These are phyloP conservation scores for Chalcosyrphus nemorum DNA, from an alignment of 2,888 invertebrate species.

Conservation along the genomic window DNA sequence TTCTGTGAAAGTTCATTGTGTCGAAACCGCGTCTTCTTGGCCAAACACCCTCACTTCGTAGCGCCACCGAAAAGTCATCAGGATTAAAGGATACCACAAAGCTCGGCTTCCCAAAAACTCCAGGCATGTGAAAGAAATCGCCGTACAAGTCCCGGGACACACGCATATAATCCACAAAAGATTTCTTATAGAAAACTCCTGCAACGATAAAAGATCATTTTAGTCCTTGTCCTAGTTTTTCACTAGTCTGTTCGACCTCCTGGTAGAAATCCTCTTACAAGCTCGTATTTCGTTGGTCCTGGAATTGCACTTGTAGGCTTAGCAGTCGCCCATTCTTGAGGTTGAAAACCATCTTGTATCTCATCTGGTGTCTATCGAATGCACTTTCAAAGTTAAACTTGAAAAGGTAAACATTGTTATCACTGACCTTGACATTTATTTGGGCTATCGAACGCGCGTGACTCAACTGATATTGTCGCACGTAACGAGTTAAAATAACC, in stretches of 20 bases:
- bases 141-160: constrained; percentile 78
- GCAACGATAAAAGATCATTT: not conserved
- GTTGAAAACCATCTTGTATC: not conserved
- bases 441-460: not conserved
- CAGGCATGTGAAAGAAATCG: constrained; percentile 79
- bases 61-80: constrained; percentile 82
- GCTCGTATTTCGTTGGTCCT: constrained; percentile 47
- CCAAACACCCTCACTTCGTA: constrained; percentile 82
- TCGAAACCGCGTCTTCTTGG: constrained; percentile 81
- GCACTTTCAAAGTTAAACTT: not conserved
- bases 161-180: constrained; percentile 66
- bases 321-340: constrained; percentile 13
- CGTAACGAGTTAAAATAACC: not conserved
- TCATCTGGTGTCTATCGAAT: not conserved
- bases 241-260: constrained; percentile 66
- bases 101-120: constrained; percentile 76
- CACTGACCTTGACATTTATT: not conserved
- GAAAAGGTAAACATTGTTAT: not conserved
- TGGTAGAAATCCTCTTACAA: constrained; percentile 70
- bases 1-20: constrained; percentile 81
- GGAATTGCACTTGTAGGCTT: constrained; percentile 65
- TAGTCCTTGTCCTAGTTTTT: no score
- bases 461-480: not conserved
- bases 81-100: constrained; percentile 82
- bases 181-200: constrained; percentile 48